These are phyloP conservation scores for Syrrhaptes paradoxus DNA, from an alignment of 2,113 vertebrate species.

Conservation along the genomic window DNA sequence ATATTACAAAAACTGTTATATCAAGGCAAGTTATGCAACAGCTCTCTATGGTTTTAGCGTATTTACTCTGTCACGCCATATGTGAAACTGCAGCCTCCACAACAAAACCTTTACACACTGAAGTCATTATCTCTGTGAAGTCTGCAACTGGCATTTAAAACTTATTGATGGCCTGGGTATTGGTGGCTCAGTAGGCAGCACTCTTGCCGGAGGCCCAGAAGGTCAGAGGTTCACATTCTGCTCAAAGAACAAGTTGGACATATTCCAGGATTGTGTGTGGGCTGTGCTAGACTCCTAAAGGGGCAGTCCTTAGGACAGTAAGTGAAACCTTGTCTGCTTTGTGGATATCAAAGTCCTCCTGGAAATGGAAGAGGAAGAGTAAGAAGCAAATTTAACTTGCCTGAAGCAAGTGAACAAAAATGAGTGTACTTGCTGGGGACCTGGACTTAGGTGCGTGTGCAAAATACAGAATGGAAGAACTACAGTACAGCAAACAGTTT, in stretches of 20 bases:
- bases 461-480: neutral
- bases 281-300: slow-evolving; percentile 34
- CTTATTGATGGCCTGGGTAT: slow-evolving; percentile 57
- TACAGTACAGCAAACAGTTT: neutral
- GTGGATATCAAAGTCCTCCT: slow-evolving; percentile 21
- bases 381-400: neutral
- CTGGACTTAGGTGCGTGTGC: neutral
- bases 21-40: slow-evolving; percentile 61
- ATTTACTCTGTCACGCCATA: slow-evolving; percentile 48
- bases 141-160: slow-evolving; percentile 63
- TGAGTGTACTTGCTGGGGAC: neutral
- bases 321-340: slow-evolving; percentile 1
- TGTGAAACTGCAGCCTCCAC: slow-evolving; percentile 41
- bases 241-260: slow-evolving; percentile 55
- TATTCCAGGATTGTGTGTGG: slow-evolving; percentile 50
- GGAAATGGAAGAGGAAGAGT: slow-evolving; percentile 3
- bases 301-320: slow-evolving; percentile 32
- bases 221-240: slow-evolving; percentile 63
- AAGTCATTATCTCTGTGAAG: slow-evolving; percentile 60
- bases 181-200: slow-evolving; percentile 63
- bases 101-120: slow-evolving; percentile 51
- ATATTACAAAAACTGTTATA: slow-evolving; percentile 61
- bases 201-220: slow-evolving; percentile 43
- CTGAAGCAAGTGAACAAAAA: neutral
- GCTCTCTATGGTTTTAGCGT: slow-evolving; percentile 33